Base-by-base conservation (phyloP, 2,113 vertebrate species). In the Arothron firmamentum region DNA sequence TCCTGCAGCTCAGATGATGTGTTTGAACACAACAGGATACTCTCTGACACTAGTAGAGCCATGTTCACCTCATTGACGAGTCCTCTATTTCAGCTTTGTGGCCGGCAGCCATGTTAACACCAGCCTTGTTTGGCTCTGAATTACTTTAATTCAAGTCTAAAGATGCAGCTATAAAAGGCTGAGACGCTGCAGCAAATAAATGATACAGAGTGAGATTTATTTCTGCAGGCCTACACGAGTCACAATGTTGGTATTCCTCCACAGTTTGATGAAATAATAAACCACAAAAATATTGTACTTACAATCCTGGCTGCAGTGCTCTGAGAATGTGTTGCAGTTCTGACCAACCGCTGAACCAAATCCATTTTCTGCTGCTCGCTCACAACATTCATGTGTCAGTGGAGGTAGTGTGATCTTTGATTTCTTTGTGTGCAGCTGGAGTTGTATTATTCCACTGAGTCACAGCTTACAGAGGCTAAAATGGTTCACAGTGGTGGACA, bases 341-440 rank as follows among this genome's bases (percentile, higher is more conserved):
- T 52, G 13, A 54, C 38, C 65, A 70, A 65, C 17, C 18, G 46
- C 55, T 45, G 59, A 42, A 45, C 63, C 75, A 79, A 78, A 70
- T 81, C 79, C 77, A 86, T 88, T 80, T 66, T 71, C 58, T 58
- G 70, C 59, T 56, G 19, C 65, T 50, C 25, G 55, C 65, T 51
- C 49, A 15, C 34, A 45, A 11, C 23, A 53, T 75, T 16, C 43
- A 20, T 25, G 49, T 50, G 28, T 70, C 58, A 67, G 51, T 25
- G 2, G 28, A 65, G 20, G 62, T n/a, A 53, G 25, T 51, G 59
- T 53, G 77, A 82, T 86, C 85, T 89, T 85, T 88, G 86, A 86
- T 86, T 85, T 82, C 51, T 62, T 62, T 75, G 63, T 82, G 51
- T 74, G 61, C 66, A 61, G 65, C 56, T 21, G 61, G 56, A 78